Base-by-base conservation (phyloP, 2,113 vertebrate species). In the Cynopterus brachyotis region DNA sequence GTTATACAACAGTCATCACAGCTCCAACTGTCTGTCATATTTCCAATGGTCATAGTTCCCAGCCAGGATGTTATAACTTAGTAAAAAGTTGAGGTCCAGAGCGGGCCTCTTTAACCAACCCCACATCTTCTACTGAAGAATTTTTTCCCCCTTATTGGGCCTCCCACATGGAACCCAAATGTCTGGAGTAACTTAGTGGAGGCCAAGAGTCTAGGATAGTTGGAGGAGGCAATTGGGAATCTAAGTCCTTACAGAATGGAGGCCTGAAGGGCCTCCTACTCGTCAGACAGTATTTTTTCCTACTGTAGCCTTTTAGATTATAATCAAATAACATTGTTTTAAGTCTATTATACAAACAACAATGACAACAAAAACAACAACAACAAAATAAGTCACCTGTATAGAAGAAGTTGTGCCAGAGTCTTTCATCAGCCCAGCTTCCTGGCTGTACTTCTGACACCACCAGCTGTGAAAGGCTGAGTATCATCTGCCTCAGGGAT, bases 341-440 rank as follows among this genome's bases (percentile, higher is more conserved):
- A 37, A 70, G 6, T 72, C 26, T 82, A 69, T 64, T 62, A 28
- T 24, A 45, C 24, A 83, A 92, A 67, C 35, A 96, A 30, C 28
- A 90, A 73, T n/a, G 94, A 64, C 28, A 70, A 37, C 26, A 75
- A 83, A n/a, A n/a, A n/a, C n/a, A n/a, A n/a, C 37, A 96, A 64
- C 30, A 72, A 37, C 28, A 76, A 84, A 67, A 50, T 62, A 45
- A 70, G 78, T 10, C 24, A 1, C 24, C 35, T 42, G 22, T 78
- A 60, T 32, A 75, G 35, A 32, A 87, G 55, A 78, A 30, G 22
- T 89, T 37, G 10, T 13, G 2, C 3, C 2, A 1, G 15, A 7
- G 1, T 9, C 47, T 62, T 91, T 19, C 40, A 40, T 24, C 24
- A 1, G 6, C 37, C 10, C 30, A 4, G 32, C 5, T 89, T 67